phyloP scores from a whole-genome alignment of 2,113 vertebrate species.

The Chloebia gouldiae region DNA sequence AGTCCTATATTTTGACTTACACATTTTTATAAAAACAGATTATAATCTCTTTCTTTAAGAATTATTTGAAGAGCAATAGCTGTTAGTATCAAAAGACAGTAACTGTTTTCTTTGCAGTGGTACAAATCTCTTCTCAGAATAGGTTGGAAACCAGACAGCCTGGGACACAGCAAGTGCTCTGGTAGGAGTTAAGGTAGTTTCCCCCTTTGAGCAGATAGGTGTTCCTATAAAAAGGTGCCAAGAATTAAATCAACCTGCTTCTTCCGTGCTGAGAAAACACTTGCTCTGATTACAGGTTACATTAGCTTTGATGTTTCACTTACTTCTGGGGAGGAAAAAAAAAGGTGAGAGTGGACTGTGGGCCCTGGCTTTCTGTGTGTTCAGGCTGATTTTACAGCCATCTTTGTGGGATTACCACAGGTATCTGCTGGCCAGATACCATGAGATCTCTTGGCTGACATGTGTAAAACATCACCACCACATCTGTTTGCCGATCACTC shows the following conservation, averaged over 20 bases:
- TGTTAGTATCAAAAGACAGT: not conserved
- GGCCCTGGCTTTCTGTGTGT: accelerated
- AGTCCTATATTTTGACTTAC: not conserved
- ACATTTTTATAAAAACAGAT: not conserved
- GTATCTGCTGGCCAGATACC: not conserved
- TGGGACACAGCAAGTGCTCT: not conserved
- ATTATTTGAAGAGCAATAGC: not conserved
- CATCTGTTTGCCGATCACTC: not conserved
- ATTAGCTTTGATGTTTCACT: not conserved
- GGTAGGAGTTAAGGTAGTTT: not conserved
- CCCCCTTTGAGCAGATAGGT: not conserved
- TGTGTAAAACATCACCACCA: not conserved
- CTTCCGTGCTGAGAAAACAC: not conserved
- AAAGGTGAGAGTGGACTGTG: not conserved
- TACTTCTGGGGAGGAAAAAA: not conserved
- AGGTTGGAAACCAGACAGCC: not conserved
- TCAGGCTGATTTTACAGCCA: not conserved
- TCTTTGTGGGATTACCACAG: not conserved
- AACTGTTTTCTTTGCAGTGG: not conserved
- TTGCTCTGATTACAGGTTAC: not conserved
- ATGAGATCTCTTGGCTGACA: not conserved
- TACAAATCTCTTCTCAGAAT: not conserved
- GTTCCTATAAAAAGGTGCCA: not conserved
- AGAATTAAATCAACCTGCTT: not conserved
- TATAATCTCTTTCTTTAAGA: not conserved